A percentile compares a stretch with the other conserved stretches of the same genome.
These are phyloP conservation scores for Triplophysa siluroides DNA, from an alignment of 2,113 vertebrate species.

Conservation along the genomic window DNA sequence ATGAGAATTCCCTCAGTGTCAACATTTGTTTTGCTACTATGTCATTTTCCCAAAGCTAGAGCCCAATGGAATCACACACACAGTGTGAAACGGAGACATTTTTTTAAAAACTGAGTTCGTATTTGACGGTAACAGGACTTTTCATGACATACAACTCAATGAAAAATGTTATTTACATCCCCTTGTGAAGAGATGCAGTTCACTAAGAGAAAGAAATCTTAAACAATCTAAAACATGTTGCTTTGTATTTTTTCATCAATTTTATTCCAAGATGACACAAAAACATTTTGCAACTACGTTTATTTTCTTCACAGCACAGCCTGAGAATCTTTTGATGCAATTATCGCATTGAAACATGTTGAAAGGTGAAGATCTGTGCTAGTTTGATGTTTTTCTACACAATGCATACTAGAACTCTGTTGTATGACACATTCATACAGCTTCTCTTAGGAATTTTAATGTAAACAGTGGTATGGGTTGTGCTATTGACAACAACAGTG, in stretches of 20 bases:
- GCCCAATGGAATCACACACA: constrained; percentile 35
- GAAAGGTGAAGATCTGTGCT: constrained; percentile 3
- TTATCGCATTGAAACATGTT: not conserved
- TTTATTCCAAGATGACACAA: constrained; percentile 9
- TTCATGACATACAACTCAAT: constrained; percentile 15
- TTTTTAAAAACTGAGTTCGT: constrained; percentile 25
- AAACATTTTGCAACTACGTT: not conserved
- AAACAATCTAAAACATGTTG: constrained; percentile 53
- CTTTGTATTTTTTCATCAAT: not conserved
- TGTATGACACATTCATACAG: not conserved
- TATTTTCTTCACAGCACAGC: not conserved
- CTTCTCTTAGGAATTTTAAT: not conserved
- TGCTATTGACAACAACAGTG: no score
- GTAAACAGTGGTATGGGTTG: not conserved
- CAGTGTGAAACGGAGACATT: constrained; percentile 54
- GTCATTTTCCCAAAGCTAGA: constrained; percentile 68
- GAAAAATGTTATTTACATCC: constrained; percentile 45
- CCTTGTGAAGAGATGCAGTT: constrained; percentile 59
- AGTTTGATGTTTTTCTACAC: not conserved
- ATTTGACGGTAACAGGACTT: constrained; percentile 1
- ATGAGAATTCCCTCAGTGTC: constrained; percentile 71
- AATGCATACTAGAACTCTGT: not conserved
- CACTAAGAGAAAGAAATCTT: constrained; percentile 47
- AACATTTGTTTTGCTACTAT: constrained; percentile 74
- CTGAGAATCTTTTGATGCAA: constrained; percentile 16